Percentiles rank a stretch among this genome's conserved stretches.
phyloP scores from a whole-genome alignment of 2,888 invertebrate genomes.

The Molorchus minor region DNA sequence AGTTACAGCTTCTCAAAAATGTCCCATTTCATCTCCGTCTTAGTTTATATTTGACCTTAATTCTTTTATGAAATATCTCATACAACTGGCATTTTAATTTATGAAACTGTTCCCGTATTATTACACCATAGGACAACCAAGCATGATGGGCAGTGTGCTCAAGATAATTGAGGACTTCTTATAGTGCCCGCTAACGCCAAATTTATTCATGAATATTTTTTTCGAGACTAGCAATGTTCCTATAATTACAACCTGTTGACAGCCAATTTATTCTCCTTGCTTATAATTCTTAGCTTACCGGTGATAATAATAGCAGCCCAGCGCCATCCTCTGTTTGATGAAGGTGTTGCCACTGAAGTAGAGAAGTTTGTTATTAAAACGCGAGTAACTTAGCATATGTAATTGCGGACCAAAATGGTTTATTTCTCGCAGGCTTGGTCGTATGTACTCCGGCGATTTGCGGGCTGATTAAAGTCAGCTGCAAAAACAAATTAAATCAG shows the following conservation, averaged over 20 bases:
- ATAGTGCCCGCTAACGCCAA: no score
- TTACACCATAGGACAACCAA: no score
- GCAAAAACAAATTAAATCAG: constrained; percentile 3
- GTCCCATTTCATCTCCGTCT: no score
- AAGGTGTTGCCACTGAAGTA: constrained; percentile 10
- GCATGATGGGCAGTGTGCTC: no score
- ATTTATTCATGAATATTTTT: no score
- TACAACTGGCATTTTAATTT: no score
- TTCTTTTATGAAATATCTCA: no score
- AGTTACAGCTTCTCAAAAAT: no score
- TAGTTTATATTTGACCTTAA: no score
- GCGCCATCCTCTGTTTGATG: background rate
- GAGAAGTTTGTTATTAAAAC: constrained; percentile 4
- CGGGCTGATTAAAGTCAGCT: constrained; percentile 8
- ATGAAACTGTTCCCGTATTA: no score
- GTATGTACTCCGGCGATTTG: background rate
- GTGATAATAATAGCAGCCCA: constrained; percentile 4
- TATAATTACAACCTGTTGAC: constrained; percentile 12
- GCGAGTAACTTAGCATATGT: constrained; percentile 9
- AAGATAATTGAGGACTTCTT: no score
- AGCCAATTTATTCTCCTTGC: constrained; percentile 31
- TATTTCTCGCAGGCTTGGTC: constrained; percentile 10
- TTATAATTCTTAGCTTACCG: constrained; percentile 28
- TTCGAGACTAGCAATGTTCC: no score
- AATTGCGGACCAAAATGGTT: constrained; percentile 11